Percentiles rank a stretch among this genome's conserved stretches.
These are phyloP conservation scores for Atethmia centrago DNA, from an alignment of 2,888 invertebrate species.

Conservation along the genomic window DNA sequence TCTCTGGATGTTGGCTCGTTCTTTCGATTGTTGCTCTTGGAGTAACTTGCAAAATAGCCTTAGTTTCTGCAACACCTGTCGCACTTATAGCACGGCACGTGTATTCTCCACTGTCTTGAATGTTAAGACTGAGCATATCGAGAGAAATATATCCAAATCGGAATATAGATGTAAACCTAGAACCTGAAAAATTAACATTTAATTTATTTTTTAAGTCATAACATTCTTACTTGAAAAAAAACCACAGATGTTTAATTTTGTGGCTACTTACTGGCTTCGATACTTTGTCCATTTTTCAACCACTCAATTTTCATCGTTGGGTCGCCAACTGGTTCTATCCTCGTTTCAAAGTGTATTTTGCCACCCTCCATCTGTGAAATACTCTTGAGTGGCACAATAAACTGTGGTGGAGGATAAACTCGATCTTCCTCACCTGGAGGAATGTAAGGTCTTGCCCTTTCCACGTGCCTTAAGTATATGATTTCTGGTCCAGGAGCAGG, in stretches of 20 bases:
- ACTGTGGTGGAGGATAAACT: conserved; percentile 97
- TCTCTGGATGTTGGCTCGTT: conserved; percentile 97
- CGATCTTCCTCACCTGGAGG: conserved; percentile 96
- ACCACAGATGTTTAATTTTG: neutral
- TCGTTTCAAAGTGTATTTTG: conserved; percentile 98
- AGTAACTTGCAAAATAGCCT: conserved; percentile 95
- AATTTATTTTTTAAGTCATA: conserved; percentile 17
- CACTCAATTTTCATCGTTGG: conserved; percentile 99
- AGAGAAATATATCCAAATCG: conserved; percentile 99
- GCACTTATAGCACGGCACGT: conserved; percentile 96
- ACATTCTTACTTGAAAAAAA: neutral
- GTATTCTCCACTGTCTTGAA: conserved; percentile 97
- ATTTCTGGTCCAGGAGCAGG: conserved; percentile 98
- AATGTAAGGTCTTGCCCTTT: conserved; percentile 95
- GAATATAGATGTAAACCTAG: conserved; percentile 98
- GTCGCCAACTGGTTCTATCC: conserved; percentile 99
- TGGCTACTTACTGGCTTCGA: conserved; percentile 95
- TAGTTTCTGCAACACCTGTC: conserved; percentile 96
- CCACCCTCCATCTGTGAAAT: conserved; percentile 96
- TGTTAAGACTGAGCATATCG: conserved; percentile 96
- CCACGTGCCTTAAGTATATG: conserved; percentile 97
- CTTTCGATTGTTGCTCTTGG: conserved; percentile 96
- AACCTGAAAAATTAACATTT: conserved; percentile 91
- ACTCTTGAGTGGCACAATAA: conserved; percentile 96
- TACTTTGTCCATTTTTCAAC: conserved; percentile 97